Conservation (phyloP, 2,113 vertebrate genomes). For the Xiphorhynchus elegans region DNA sequence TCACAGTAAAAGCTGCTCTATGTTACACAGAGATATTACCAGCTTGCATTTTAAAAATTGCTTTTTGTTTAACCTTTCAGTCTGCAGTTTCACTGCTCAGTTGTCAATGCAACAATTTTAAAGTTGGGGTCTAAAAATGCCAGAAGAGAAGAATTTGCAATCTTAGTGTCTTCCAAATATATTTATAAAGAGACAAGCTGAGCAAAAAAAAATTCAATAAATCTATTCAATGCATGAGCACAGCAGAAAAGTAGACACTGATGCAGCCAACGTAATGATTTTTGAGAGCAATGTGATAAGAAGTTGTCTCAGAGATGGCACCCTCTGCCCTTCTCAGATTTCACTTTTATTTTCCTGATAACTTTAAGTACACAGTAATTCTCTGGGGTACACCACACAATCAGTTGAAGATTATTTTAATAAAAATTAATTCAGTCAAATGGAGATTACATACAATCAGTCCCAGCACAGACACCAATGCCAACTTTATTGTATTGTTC, state of each 20-base stretch:
- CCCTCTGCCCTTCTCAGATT: not conserved
- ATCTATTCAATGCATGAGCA: not conserved
- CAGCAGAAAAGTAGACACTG: not conserved
- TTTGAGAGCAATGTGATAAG: not conserved
- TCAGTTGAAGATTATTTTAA: not conserved
- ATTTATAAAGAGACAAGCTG: not conserved
- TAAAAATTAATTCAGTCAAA: not conserved
- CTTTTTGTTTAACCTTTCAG: not conserved
- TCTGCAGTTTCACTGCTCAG: not conserved
- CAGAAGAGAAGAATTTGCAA: not conserved
- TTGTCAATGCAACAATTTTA: not conserved
- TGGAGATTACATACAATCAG: not conserved
- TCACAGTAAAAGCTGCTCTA: not conserved
- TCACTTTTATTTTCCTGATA: not conserved
- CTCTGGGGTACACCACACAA: not conserved
- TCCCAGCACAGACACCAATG: not conserved
- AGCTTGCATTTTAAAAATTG: not conserved
- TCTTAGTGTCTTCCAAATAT: fast-evolving
- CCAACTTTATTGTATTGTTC: not conserved
- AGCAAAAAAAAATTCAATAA: not conserved
- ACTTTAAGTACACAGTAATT: not conserved
- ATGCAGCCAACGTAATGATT: not conserved
- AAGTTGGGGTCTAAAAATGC: not conserved
- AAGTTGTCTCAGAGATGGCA: not conserved
- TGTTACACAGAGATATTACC: not conserved